Base-by-base conservation (phyloP, 1,140 invertebrate genomes). In the Trachelipus rathkii region DNA sequence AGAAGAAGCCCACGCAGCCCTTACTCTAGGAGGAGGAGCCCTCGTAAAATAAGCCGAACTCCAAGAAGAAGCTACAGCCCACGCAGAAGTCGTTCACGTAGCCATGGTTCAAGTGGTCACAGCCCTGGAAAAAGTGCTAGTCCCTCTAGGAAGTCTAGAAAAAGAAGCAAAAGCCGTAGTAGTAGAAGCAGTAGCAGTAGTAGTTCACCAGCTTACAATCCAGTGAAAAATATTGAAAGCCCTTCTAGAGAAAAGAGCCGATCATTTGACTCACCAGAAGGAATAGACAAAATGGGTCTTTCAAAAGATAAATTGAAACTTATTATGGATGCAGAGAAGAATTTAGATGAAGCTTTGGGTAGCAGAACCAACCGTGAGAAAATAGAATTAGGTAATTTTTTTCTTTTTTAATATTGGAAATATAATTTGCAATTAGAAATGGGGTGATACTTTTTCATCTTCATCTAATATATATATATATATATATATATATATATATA, bases 401-500 rank as follows among this genome's bases (percentile, higher is more conserved):
- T 33, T 33, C 6, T 13, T 9, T 23, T 67, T 13, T 19, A 67
- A 23, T 9, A 0, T 23, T 67, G 60, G 10, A 67, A 19, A 19
- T 19, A 13, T 13, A 67, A 19, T 8, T n/a, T 33, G 1, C 33
- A 33, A 33, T 3, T 33, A 33, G 33, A 33, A 33, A 33, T 33
- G 6, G 1, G 33, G 6, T 33, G 33, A 33, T 33, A 3, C 33
- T 33, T 33, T 3, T 3, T 33, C 33, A 33, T 33, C 33, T 10
- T 4, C 4, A 10, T n/a, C 7, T 11, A 21, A 68, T 68, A 68
- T 68, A 68, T 68, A n/a, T 68, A 13, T 68, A 68, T 15, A 67
- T 67, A 10, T 67, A 67, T 67, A 15, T 68, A 68, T 68, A n/a
- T 68, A 68, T 68, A 68, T 7, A 21, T 13, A 68, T 7, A 68